Base-by-base conservation (phyloP, 2,113 vertebrate species). In the Mus spicilegus region DNA sequence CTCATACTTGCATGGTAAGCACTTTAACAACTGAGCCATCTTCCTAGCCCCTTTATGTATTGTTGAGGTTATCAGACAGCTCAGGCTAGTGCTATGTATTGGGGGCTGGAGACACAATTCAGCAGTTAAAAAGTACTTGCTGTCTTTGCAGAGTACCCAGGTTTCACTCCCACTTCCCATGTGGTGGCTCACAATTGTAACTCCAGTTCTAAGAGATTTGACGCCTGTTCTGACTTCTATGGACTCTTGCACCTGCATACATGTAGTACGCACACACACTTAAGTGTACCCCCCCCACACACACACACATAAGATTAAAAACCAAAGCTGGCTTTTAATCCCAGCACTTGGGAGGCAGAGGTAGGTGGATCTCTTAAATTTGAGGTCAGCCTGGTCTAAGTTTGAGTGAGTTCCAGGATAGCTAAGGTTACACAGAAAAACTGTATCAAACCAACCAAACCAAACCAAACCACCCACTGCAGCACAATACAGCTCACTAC, bases 401-500 rank as follows among this genome's bases (percentile, higher is more conserved):
- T 63, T 65, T 65, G 26, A 80, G 30, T 19, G 54, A 61, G 22
- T 61, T 82, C 36, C 20, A 82, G 54, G 80, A 82, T 22, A 58
- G 36, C 54, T 7, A 82, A 12, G 12, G 20, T 13, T 82, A 82
- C 20, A 81, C n/a, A 65, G 58, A 63, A 82, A 84, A n/a, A 22
- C 56, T 39, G 12, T 28, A n/a, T 61, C 36, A 75, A 39, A 39
- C 19, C 20, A 39, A 42, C 11, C 19, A 39, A 73, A 39, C 2
- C 11, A 13, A 56, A 56, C 42, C 42, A 42, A 51, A 85, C 63
- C 26, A 72, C 70, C 14, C 46, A 16, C 8, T 70, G 56, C 69
- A 73, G 88, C 67, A 95, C 77, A 92, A 72, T 22, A 89, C 28
- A 10, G 42, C 20, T 93, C 87, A 61, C 7, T 69, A 91, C 72